Evolutionary conservation across 2,797 vertebrate species (phyloP), one percentile per base, ranked within the genome.

Genomic region (Pipistrellus nathusii): DNA sequence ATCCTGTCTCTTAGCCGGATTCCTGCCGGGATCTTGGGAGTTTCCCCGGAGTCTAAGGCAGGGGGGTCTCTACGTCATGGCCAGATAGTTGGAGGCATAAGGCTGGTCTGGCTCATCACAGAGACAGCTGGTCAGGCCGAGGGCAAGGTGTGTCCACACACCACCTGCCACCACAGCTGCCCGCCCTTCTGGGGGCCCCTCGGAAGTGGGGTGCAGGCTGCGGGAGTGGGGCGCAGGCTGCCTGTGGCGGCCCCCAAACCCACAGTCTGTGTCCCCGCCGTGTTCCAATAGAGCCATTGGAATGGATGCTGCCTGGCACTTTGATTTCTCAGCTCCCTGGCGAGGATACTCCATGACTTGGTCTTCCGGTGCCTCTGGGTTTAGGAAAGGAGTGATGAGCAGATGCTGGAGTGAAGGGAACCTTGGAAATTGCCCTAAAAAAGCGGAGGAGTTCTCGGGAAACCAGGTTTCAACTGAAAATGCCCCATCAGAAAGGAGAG

Each of bases 221-320:
- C 90, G 76, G 73, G 92, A 86, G 51, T 20, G n/a, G 76, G 32
- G 69, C 5, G 0, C 30, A 8, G 51, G 53, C 41, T 57, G 64
- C 69, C 72, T 62, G 91, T 1, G 4, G 71, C 25, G 55, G 38
- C 9, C 68, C 89, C 82, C 32, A 41, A 55, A 77, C 44, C 76
- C 44, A 15, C 55, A 38, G 35, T 80, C 73, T 13, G 1, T 81
- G 71, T 73, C 38, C 38, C 38, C 35, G 27, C 18, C 23, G 0
- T 32, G 72, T 91, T 84, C 94, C 94, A 95, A 95, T 96, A 97
- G 95, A 96, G 73, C 78, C 59, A 17, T 81, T 5, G 6, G 85
- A 69, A 72, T 76, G 90, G 78, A 94, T 35, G 80, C 71, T 76
- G 83, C 83, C 78, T 75, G 4, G 6, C 9, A 0, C 64, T 53